Percentiles rank a stretch among this genome's conserved stretches.
phyloP scores from a whole-genome alignment of 2,113 vertebrate species.

The Mustela lutreola region DNA sequence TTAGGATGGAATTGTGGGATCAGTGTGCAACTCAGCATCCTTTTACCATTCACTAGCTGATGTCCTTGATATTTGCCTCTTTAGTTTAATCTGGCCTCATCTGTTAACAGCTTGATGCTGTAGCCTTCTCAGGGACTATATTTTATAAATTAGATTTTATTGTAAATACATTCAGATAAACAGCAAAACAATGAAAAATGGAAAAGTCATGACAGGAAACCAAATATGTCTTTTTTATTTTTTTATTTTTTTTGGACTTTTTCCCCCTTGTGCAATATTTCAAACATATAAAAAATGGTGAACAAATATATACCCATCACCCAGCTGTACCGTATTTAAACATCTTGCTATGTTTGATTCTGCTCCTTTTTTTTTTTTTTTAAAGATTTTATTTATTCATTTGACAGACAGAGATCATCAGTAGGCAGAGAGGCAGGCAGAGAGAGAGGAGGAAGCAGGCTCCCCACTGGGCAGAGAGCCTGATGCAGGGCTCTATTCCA shows the following conservation, averaged over 20 bases:
- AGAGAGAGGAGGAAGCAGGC: too few species aligned
- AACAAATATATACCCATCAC: neutral
- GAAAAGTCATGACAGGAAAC: neutral
- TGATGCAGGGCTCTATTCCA: too few species aligned
- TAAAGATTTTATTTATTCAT: too few species aligned
- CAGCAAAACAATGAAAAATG: neutral
- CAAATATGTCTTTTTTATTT: neutral
- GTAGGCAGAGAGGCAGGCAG: too few species aligned
- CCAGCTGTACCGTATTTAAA: neutral
- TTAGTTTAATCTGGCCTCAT: neutral
- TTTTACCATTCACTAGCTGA: neutral
- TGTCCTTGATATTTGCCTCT: neutral
- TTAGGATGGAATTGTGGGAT: neutral
- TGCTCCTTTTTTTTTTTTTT: neutral
- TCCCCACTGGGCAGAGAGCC: too few species aligned
- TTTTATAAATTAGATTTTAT: neutral
- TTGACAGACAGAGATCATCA: too few species aligned
- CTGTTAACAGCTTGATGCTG: neutral
- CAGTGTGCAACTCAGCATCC: neutral
- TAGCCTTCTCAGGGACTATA: neutral
- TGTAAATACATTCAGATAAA: neutral
- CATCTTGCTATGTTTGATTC: neutral
- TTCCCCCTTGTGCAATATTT: neutral
- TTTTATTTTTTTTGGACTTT: neutral
- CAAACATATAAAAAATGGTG: neutral